phyloP scores from a whole-genome alignment of 1,140 invertebrate genomes.

The Grapholita molesta region DNA sequence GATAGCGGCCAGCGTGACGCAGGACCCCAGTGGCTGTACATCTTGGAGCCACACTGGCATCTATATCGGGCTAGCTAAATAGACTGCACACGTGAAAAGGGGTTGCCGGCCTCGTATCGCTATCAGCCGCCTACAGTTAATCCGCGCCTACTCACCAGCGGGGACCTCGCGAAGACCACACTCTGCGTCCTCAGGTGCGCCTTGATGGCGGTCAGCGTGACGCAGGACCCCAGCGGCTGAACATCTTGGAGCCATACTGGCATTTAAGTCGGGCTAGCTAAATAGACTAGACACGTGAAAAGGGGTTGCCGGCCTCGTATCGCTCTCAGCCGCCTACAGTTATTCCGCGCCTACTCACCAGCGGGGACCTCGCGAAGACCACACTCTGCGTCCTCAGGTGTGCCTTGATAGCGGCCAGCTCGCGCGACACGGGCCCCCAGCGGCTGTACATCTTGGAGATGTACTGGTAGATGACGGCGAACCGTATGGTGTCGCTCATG shows the following conservation, averaged over 20 bases:
- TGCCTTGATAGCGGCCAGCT: slow-evolving; percentile 92
- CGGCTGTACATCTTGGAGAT: slow-evolving; percentile 92
- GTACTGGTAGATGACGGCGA: slow-evolving; percentile 95
- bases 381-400: slow-evolving; percentile 90
- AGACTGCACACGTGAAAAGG: no score
- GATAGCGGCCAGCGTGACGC: slow-evolving; percentile 90
- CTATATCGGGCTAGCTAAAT: no score
- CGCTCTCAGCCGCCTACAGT: no score
- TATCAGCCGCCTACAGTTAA: no score
- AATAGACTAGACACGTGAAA: no score
- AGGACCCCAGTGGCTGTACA: slow-evolving; percentile 93
- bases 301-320: no score
- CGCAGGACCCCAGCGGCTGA: slow-evolving; percentile 93
- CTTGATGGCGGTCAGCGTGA: slow-evolving; percentile 90
- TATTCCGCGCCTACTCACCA: slow-evolving; percentile 80
- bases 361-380: slow-evolving; percentile 85
- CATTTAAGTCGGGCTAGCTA: slow-evolving; percentile 86
- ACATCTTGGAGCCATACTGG: slow-evolving; percentile 94
- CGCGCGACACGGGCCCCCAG: slow-evolving; percentile 93
- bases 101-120: no score
- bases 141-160: slow-evolving; percentile 85
- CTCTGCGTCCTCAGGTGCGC: slow-evolving; percentile 89
- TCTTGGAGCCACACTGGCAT: slow-evolving; percentile 94
- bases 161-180: slow-evolving; percentile 86
- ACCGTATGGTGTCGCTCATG: slow-evolving; percentile 90